Evolutionary conservation across 2,797 vertebrate genomes (phyloP).

Genomic region (Falco biarmicus): DNA sequence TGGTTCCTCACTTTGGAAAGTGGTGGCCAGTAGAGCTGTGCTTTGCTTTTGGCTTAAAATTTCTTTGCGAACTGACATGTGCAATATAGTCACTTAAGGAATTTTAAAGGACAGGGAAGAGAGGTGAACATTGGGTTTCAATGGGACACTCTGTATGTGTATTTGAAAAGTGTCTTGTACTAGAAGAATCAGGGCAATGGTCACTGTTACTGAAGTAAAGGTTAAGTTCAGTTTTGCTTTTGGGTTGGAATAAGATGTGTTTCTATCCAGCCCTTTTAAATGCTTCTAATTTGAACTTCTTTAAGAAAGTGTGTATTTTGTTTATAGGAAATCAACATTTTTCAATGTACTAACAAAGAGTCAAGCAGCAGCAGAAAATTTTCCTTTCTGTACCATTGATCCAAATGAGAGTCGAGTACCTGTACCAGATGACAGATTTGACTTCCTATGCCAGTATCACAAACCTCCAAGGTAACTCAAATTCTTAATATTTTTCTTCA

Average conservation of each 20-base stretch:
- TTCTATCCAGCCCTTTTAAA: neutral
- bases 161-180: neutral
- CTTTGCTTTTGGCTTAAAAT: neutral
- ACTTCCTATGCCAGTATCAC: slow-evolving; percentile 92
- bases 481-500: neutral
- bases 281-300: neutral
- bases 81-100: neutral
- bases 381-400: slow-evolving; percentile 97
- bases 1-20: neutral
- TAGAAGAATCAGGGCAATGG: neutral
- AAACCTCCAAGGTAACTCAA: slow-evolving; percentile 90
- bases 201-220: neutral
- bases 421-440: slow-evolving; percentile 93
- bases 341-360: slow-evolving; percentile 95
- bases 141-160: rapidly evolving
- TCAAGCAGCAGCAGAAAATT: slow-evolving; percentile 91
- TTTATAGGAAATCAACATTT: slow-evolving; percentile 94
- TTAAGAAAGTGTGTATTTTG: slow-evolving; percentile 48
- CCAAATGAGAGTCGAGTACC: slow-evolving; percentile 96
- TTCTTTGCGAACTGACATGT: neutral
- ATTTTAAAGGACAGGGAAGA: neutral
- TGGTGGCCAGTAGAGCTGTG: neutral
- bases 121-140: neutral
- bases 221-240: neutral
- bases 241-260: neutral